Evolutionary conservation across 1,140 invertebrate species (phyloP), one percentile per base, ranked within the genome.

Genomic region (Pogonognathellus flavescens): DNA sequence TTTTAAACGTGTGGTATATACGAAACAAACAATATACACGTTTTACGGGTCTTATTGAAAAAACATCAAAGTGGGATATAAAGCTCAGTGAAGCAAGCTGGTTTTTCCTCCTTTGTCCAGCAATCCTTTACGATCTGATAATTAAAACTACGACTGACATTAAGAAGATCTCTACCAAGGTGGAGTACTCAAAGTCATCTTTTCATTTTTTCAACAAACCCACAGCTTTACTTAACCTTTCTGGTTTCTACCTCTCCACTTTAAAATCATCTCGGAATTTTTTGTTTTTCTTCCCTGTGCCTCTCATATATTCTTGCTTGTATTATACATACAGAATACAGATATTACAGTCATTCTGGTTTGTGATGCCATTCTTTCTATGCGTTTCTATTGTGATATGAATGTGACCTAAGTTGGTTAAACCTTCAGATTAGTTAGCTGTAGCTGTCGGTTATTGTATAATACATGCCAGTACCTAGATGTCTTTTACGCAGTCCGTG

Each of bases 121-220:
- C 80, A 50, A 62, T 72, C 20, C 31, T 86, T 86, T 86, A 86
- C 85, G 81, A 86, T 86, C 85, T 86, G 85, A 86, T 86, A 86
- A 86, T 86, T 86, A 86, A 86, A 86, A 86, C 80, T 84, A 85
- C 80, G 41, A 59, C 85, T 85, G 85, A 85, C 85, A 85, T 85
- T 85, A 85, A 85, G 84, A 85, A 81, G 84, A 76, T 76, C 22
- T 85, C 18, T 41, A 41, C 31, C 31, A 83, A 50, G 83, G 66
- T 50, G 66, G 62, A 70, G 83, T 84, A 84, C 83, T 84, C 31
- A 57, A 57, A 76, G 70, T 84, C 83, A 55, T 84, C 70, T 57
- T 76, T 55, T 84, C 53, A 76, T 41, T 18, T 70, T 84, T 66
- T 76, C 31, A 31, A 50, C 70, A 41, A 76, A 18, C 14, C 70